phyloP scores from a whole-genome alignment of 2,888 invertebrate genomes.

The Trachelus tabidus region DNA sequence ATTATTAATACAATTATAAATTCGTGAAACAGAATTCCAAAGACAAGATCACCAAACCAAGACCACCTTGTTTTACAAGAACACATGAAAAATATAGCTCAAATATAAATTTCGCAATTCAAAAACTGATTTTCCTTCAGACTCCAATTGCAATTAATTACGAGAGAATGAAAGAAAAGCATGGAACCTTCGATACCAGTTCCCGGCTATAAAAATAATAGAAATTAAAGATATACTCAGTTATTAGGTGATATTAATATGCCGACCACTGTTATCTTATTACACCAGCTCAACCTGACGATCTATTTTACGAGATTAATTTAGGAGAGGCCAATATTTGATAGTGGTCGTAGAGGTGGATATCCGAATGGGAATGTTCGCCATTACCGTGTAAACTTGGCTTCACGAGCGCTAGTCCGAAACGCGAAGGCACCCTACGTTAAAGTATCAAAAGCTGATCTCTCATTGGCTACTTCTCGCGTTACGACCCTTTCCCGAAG shows the following conservation, averaged over 20 bases:
- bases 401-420: slow-evolving; percentile 17
- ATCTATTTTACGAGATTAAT: slow-evolving; percentile 54
- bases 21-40: too few species aligned
- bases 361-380: slow-evolving; percentile 44
- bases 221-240: background rate
- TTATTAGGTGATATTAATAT: slow-evolving; percentile 9
- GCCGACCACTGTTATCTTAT: slow-evolving; percentile 13
- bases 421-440: background rate
- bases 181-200: background rate
- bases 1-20: background rate
- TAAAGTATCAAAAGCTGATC: background rate
- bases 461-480: slow-evolving; percentile 8
- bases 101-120: background rate
- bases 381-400: slow-evolving; percentile 41
- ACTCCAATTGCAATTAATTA: background rate
- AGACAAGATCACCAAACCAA: too few species aligned
- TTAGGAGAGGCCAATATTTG: slow-evolving; percentile 51
- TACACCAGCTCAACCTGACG: slow-evolving; percentile 14
- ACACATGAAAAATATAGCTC: background rate
- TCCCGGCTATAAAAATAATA: background rate
- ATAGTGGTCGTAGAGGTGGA: slow-evolving; percentile 40
- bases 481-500: slow-evolving; percentile 34
- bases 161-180: background rate
- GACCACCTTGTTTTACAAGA: background rate
- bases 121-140: background rate